Evolutionary conservation across 2,888 invertebrate species (phyloP), one percentile per base, ranked within the genome.

Genomic region (Himalopsyche tibetana): DNA sequence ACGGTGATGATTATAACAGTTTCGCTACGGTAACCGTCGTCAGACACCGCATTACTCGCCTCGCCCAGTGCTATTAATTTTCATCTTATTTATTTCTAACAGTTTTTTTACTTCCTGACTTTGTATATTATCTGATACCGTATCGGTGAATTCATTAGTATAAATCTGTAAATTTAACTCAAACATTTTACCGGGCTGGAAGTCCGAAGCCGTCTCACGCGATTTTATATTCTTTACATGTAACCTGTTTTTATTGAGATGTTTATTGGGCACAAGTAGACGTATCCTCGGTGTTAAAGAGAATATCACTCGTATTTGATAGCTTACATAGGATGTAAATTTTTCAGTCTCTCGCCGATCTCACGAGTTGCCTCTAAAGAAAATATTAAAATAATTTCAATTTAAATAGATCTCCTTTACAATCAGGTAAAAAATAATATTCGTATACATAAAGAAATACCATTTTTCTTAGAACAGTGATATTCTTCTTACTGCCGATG

Each of bases 1-100:
- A 15, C 51, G 51, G 15, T 51, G 12, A 51, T 51, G 51, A 15
- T 15, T 51, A 28, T 51, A 36, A 38, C 12, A 74, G 15, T 36
- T 36, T 74, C 15, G 36, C 36, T 74, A 74, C 12, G 74, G 36
- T 74, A 74, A 74, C 38, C 74, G 15, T 9, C 2, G 74, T 9
- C 36, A 36, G 74, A 74, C n/a, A 74, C 38, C 74, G 12, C 36
- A 2, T 38, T 19, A 38, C 74, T 74, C 38, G 36, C 74, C 36
- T 74, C 38, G 36, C 74, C 74, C 74, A 74, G 74, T 74, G 74
- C 36, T 74, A 38, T 28, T 63, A 63, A 69, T 69, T 69, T 36
- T 28, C 28, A 69, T 69, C 5, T 74, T 38, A 74, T 38, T 74
- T 74, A 74, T 74, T 74, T 36, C 28, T 74, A 12, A 69, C 38